A percentile compares a stretch with the other conserved stretches of the same genome.
phyloP scores from a whole-genome alignment of 2,113 vertebrate genomes.

The Albula glossodonta region DNA sequence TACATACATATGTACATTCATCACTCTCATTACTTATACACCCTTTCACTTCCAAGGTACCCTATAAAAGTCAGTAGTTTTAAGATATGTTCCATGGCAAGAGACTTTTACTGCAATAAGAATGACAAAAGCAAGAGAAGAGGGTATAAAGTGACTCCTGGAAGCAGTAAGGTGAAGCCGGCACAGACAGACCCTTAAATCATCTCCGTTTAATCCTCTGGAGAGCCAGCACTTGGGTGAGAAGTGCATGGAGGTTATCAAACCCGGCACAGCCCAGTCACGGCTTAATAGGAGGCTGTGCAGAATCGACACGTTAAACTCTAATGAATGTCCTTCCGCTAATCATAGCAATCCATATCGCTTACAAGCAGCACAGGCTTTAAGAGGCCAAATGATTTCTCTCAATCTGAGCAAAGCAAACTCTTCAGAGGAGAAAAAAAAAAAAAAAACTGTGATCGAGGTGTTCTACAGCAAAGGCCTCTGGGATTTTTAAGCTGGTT shows the following conservation, averaged over 20 bases:
- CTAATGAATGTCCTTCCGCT: constrained; percentile 1
- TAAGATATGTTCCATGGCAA: no score
- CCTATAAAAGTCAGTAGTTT: no score
- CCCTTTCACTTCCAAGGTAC: no score
- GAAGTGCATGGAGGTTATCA: constrained; percentile 10
- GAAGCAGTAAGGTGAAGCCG: background rate
- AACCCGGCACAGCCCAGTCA: background rate
- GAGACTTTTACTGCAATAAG: no score
- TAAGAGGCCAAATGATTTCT: background rate
- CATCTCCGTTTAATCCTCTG: constrained; percentile 14
- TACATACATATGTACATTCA: no score
- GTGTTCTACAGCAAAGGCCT: background rate
- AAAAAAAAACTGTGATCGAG: background rate
- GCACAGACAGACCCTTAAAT: background rate
- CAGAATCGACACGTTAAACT: background rate
- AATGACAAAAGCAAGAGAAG: no score
- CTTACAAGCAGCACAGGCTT: background rate
- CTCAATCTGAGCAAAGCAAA: background rate
- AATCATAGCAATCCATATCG: constrained; percentile 8
- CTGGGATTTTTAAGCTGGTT: background rate
- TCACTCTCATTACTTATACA: no score
- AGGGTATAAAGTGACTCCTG: background rate
- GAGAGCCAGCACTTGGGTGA: background rate
- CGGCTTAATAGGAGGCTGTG: constrained; percentile 3
- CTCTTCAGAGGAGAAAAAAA: background rate